These are phyloP conservation scores for Hippopotamus amphibius DNA, from an alignment of 2,113 vertebrate genomes.

Conservation along the genomic window DNA sequence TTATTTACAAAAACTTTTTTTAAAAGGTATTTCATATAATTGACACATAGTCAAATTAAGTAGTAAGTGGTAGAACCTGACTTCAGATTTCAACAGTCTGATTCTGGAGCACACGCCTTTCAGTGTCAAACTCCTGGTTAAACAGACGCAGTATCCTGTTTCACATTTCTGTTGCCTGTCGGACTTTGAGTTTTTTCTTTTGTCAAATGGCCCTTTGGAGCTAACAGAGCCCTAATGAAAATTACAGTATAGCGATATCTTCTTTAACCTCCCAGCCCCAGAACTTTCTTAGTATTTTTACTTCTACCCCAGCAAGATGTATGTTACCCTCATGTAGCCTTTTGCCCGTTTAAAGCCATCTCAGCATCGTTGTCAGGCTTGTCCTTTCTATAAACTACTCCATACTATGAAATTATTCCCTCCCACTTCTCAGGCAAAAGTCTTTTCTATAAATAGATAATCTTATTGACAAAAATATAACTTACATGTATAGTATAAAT, in stretches of 20 bases:
- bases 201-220: not conserved
- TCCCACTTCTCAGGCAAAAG: not conserved
- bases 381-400: not conserved
- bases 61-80: not conserved
- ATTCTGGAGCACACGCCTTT: not conserved
- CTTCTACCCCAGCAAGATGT: not conserved
- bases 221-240: not conserved
- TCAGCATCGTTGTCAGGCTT: not conserved
- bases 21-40: not conserved
- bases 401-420: not conserved
- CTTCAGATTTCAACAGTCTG: not conserved
- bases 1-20: not conserved
- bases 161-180: not conserved
- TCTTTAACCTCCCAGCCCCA: not conserved
- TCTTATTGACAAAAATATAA: not conserved
- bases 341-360: not conserved
- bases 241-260: not conserved
- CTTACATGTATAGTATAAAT: not conserved
- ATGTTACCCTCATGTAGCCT: not conserved
- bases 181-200: not conserved
- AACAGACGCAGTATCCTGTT: not conserved
- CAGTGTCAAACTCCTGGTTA: not conserved
- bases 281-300: not conserved
- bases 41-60: not conserved
- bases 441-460: conserved; percentile 9